A percentile compares a stretch with the other conserved stretches of the same genome.
Conservation (phyloP, 23 tunicate genomes). For the Oikopleura albicans region DNA sequence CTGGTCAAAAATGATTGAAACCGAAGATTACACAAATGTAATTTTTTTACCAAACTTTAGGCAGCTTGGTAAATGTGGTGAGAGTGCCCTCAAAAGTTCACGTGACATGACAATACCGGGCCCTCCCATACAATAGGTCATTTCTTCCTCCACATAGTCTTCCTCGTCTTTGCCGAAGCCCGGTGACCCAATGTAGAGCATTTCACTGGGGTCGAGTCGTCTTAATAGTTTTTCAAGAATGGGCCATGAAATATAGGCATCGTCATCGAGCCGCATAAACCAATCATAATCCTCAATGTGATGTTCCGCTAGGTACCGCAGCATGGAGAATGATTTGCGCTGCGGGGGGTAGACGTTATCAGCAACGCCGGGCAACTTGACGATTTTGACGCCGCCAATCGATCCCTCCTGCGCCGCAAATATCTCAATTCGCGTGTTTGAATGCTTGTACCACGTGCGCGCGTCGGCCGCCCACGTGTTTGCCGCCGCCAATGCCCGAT, state of each 20-base stretch:
- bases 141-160: constrained; percentile 27
- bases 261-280: constrained; percentile 98
- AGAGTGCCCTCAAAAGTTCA: not conserved
- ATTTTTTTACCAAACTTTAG: constrained; percentile 3
- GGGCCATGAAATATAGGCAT: constrained; percentile 48
- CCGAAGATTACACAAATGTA: too few relatives aligned
- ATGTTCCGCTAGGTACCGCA: constrained; percentile 5
- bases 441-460: not conserved
- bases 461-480: constrained; percentile 19
- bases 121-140: constrained; percentile 18
- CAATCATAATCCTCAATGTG: constrained; percentile 38
- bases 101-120: constrained; percentile 11
- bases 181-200: constrained; percentile 47
- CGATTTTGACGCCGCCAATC: not conserved
- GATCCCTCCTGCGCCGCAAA: not conserved
- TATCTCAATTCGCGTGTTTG: not conserved
- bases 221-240: constrained; percentile 49
- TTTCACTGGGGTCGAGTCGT: not conserved
- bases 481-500: constrained; percentile 26
- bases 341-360: constrained; percentile 17
- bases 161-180: constrained; percentile 68
- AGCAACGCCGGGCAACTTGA: not conserved
- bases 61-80: not conserved
- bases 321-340: not conserved
- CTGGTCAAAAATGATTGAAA: too few relatives aligned